Percentiles rank a stretch among this genome's conserved stretches.
These are phyloP conservation scores for Corythaixoides concolor DNA, from an alignment of 2,113 vertebrate genomes.

Conservation along the genomic window DNA sequence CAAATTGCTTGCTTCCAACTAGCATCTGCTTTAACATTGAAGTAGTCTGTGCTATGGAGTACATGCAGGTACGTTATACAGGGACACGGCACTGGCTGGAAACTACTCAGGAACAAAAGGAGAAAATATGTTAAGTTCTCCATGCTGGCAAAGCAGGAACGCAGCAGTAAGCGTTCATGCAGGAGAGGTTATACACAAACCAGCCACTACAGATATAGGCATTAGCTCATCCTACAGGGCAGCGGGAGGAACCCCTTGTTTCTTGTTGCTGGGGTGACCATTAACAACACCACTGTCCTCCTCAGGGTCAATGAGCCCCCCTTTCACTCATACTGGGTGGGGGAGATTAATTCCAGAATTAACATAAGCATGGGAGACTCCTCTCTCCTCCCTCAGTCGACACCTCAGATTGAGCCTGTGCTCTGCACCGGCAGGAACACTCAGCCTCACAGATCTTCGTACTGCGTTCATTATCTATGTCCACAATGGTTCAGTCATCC, in stretches of 20 bases:
- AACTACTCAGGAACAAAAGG: background rate
- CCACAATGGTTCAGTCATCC: background rate
- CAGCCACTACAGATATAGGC: background rate
- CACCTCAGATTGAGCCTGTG: background rate
- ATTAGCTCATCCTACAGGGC: background rate
- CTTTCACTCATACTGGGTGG: background rate
- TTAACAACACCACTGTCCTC: background rate
- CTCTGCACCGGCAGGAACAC: rapidly evolving
- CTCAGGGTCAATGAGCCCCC: background rate
- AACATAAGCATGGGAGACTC: background rate
- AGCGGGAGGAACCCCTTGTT: background rate
- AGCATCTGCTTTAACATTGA: background rate
- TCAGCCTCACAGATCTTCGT: background rate
- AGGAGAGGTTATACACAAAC: background rate
- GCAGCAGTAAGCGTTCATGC: background rate
- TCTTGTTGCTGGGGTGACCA: background rate
- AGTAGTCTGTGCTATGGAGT: background rate
- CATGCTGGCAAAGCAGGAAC: background rate
- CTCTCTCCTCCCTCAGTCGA: background rate
- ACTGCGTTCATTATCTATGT: background rate
- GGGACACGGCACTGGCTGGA: background rate
- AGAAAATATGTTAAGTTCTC: background rate
- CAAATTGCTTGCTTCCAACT: background rate
- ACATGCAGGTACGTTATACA: background rate
- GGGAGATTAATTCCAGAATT: background rate